A percentile compares a stretch with the other conserved stretches of the same genome.
Evolutionary conservation across 2,113 vertebrate species (phyloP).

Genomic region (Fregetta grallaria): DNA sequence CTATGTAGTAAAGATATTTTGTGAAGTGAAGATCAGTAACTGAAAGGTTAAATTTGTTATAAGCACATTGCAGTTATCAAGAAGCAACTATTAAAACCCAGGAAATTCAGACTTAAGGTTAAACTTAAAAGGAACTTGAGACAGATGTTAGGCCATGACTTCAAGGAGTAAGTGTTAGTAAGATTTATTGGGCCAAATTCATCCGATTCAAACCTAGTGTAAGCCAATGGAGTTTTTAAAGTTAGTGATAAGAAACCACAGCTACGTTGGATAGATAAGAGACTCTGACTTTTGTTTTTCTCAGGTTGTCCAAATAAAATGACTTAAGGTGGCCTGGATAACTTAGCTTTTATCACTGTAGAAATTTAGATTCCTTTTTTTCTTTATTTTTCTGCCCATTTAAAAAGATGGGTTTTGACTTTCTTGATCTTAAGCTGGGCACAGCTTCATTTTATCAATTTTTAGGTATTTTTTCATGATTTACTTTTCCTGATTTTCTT

Average conservation of each 20-base stretch:
- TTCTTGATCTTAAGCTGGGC: neutral
- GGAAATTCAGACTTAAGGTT: constrained; percentile 20
- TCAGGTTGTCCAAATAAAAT: neutral
- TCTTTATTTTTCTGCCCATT: neutral
- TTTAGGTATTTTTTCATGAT: neutral
- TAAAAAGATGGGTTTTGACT: neutral
- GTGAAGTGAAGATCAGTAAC: neutral
- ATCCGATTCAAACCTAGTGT: neutral
- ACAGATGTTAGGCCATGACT: neutral
- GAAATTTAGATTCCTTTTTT: neutral
- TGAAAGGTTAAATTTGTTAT: neutral
- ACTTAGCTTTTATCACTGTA: neutral
- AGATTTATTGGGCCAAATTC: constrained; percentile 42
- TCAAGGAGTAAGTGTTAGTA: constrained; percentile 31
- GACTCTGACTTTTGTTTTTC: neutral
- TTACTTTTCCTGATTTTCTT: neutral
- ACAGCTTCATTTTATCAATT: neutral
- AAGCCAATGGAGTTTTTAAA: neutral
- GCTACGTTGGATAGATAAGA: neutral
- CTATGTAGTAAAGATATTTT: neutral
- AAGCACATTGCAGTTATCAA: neutral
- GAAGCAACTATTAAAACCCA: neutral
- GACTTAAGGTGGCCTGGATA: neutral
- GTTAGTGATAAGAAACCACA: constrained; percentile 4
- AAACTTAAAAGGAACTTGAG: constrained; percentile 14